These are phyloP conservation scores for Anser brachyrhynchus DNA, from an alignment of 2,113 vertebrate species.

Conservation along the genomic window DNA sequence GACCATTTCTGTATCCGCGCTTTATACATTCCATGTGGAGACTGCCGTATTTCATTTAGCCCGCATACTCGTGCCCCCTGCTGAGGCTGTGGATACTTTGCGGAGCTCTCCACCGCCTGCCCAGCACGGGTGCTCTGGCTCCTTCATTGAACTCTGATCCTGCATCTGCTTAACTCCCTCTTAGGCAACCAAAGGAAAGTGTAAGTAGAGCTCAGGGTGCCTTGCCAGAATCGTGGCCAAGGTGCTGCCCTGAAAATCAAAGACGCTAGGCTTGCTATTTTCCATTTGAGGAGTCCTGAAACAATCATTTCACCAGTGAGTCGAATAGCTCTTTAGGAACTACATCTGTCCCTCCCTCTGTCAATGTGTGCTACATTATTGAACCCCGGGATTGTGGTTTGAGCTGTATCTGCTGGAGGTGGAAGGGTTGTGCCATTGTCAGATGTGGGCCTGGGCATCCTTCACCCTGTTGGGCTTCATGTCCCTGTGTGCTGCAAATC, in stretches of 20 bases:
- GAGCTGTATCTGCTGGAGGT: neutral
- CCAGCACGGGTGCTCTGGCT: neutral
- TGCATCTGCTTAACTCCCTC: accelerated
- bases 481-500: neutral
- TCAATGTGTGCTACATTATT: accelerated
- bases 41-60: accelerated
- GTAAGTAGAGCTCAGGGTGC: neutral
- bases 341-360: neutral
- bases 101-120: neutral
- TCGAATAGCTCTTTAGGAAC: neutral
- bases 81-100: neutral
- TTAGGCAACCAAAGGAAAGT: neutral
- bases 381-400: neutral
- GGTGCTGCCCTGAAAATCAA: neutral
- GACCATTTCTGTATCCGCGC: accelerated
- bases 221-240: neutral
- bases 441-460: neutral
- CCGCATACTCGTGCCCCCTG: neutral
- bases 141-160: neutral
- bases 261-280: neutral
- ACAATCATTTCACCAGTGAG: neutral
- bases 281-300: neutral
- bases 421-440: neutral
- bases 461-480: neutral
- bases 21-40: accelerated